These are phyloP conservation scores for Cephus nigrinus DNA, from an alignment of 2,888 invertebrate species.

Conservation along the genomic window DNA sequence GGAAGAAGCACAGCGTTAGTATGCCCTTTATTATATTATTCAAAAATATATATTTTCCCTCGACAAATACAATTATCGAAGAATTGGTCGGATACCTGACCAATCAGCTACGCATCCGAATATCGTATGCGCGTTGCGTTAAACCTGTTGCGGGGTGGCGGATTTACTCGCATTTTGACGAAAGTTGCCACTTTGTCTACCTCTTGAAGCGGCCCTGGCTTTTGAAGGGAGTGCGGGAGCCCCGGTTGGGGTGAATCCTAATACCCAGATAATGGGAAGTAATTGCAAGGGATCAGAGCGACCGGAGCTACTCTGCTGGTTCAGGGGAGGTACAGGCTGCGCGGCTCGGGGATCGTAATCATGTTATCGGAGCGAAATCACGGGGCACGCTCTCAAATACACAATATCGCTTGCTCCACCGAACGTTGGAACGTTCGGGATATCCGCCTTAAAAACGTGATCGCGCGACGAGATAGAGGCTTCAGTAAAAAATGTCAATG, in stretches of 20 bases:
- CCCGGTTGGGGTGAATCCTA: slow-evolving; percentile 64
- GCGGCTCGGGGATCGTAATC: slow-evolving; percentile 46
- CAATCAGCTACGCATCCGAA: not conserved
- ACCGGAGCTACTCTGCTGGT: slow-evolving; percentile 50
- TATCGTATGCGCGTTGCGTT: slow-evolving; percentile 2
- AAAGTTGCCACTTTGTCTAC: slow-evolving; percentile 5
- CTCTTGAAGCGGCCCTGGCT: slow-evolving; percentile 4
- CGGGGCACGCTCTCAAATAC: slow-evolving; percentile 59
- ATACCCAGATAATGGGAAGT: slow-evolving; percentile 67
- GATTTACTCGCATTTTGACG: slow-evolving; percentile 7
- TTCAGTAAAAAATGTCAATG: not conserved
- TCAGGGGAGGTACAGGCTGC: slow-evolving; percentile 20
- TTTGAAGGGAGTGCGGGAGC: slow-evolving; percentile 39
- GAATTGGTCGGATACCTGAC: slow-evolving; percentile 28
- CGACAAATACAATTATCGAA: slow-evolving; percentile 7
- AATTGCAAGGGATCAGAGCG: slow-evolving; percentile 66
- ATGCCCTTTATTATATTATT: not conserved
- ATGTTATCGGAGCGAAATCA: slow-evolving; percentile 62
- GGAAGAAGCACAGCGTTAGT: not conserved
- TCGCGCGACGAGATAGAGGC: not conserved
- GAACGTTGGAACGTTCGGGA: slow-evolving; percentile 1
- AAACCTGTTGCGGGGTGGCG: slow-evolving; percentile 30
- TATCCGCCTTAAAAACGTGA: not conserved
- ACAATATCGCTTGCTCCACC: slow-evolving; percentile 42
- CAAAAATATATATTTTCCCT: not conserved